Base-by-base conservation (phyloP, 2,113 vertebrate genomes). In the Vimba vimba region DNA sequence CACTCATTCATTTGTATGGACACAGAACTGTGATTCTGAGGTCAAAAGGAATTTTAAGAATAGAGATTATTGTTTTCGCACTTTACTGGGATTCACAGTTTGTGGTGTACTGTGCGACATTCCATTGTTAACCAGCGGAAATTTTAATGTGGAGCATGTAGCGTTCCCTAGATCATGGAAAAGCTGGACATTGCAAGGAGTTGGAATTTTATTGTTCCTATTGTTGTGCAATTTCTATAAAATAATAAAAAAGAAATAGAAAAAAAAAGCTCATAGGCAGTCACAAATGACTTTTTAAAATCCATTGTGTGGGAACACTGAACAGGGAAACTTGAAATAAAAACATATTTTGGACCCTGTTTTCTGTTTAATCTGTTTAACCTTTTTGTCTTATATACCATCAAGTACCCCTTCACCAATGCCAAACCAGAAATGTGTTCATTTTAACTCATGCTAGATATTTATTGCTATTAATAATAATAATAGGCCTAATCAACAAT, bases 41-140 rank as follows among this genome's bases (percentile, higher is more conserved):
- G 86, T 69, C 52, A 86, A 81, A 85, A 71, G 62, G 68, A 73
- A 79, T 59, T 85, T 75, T 59, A 88, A 13, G 30, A 84, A 77
- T 6, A 77, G 82, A 33, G 76, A 73, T 64, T 83, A 23, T 76
- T 64, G 30, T 52, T 60, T 86, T 69, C 17, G 6, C 45, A 68
- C 71, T 81, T 57, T 39, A 60, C 74, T 76, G 57, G 33, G 47
- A 69, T 73, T 88, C 73, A 30, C 47, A 36, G 25, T 50, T 78
- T 82, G 81, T 50, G 36, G 17, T 60, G 27, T 36, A 30, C 4
- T 64, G 59, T 11, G 39, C 47, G 15, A 80, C n/a, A 11, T 47
- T 80, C 15, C 39, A 25, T 80, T 80, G 59, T 19, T n/a, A 80
- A 80, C 77, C 75, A 23, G 12, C 4, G 17, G 10, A 25, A 12